phyloP scores from a whole-genome alignment of 1,140 invertebrate genomes.

The Caerostris darwini region DNA sequence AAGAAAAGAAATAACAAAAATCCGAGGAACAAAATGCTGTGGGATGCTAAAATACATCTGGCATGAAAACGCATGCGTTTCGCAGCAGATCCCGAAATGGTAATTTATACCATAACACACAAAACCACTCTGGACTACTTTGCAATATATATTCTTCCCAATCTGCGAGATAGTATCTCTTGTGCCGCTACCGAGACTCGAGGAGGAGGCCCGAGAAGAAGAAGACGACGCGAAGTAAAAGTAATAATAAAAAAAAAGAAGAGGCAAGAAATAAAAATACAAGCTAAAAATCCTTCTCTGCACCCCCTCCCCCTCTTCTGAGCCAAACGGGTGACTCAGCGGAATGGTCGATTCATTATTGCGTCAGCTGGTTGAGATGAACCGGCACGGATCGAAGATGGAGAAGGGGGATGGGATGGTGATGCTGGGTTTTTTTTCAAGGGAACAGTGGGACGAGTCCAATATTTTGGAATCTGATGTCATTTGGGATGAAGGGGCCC shows the following conservation, averaged over 20 bases:
- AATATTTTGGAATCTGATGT: background rate
- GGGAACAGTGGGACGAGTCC: background rate
- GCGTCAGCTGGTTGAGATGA: slow-evolving; percentile 75
- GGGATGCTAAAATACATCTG: background rate
- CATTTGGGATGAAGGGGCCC: background rate
- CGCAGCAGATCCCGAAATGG: background rate
- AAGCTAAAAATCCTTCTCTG: slow-evolving; percentile 2
- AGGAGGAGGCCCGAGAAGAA: background rate
- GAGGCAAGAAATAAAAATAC: slow-evolving; percentile 28
- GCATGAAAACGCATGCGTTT: background rate
- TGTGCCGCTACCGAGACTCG: background rate
- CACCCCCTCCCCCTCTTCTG: background rate
- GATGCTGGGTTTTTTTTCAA: background rate
- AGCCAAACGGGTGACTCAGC: slow-evolving; percentile 67
- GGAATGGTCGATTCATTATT: slow-evolving; percentile 71
- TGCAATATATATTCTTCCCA: slow-evolving; percentile 35
- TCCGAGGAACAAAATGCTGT: background rate
- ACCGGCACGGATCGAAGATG: slow-evolving; percentile 69
- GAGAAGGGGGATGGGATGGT: background rate
- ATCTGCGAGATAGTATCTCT: background rate
- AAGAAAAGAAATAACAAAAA: background rate
- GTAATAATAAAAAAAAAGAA: slow-evolving; percentile 21
- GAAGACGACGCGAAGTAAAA: background rate
- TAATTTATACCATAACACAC: slow-evolving; percentile 53
- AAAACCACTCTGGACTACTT: slow-evolving; percentile 11